A percentile compares a stretch with the other conserved stretches of the same genome.
These are phyloP conservation scores for Intellagama lesueurii DNA, from an alignment of 2,797 vertebrate genomes.

Conservation along the genomic window DNA sequence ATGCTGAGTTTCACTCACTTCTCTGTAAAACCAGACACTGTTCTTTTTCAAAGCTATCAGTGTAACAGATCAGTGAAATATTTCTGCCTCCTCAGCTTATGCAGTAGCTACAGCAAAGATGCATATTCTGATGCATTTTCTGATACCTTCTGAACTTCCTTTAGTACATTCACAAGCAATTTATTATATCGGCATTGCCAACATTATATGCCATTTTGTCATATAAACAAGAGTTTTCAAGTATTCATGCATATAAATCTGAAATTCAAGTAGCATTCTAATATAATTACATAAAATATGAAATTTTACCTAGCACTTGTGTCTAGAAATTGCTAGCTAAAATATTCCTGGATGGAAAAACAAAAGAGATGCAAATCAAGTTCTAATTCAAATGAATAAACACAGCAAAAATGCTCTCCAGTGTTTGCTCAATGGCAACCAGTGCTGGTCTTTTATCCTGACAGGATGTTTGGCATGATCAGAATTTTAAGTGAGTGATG, in stretches of 20 bases:
- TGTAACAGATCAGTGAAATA: too few species aligned
- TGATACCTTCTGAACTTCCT: background rate
- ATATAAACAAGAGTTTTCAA: slow-evolving; percentile 58
- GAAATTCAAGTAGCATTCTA: slow-evolving; percentile 50
- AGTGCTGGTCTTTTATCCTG: slow-evolving; percentile 59
- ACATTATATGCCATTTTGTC: slow-evolving; percentile 19
- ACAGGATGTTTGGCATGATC: slow-evolving; percentile 62
- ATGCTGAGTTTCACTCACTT: background rate
- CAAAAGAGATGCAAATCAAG: slow-evolving; percentile 58
- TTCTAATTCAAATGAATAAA: slow-evolving; percentile 66
- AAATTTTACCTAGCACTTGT: slow-evolving; percentile 59
- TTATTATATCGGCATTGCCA: slow-evolving; percentile 51
- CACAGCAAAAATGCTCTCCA: slow-evolving; percentile 45
- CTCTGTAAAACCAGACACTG: too few species aligned
- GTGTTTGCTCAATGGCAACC: slow-evolving; percentile 61
- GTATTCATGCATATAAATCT: slow-evolving; percentile 64
- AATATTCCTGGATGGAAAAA: slow-evolving; percentile 49
- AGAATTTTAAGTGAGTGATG: slow-evolving; percentile 56
- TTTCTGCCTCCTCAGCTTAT: background rate
- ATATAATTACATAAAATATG: slow-evolving; percentile 44
- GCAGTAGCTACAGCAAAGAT: background rate
- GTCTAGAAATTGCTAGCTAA: slow-evolving; percentile 48
- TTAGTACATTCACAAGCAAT: slow-evolving; percentile 49
- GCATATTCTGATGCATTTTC: background rate
- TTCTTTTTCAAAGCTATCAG: background rate